These are phyloP conservation scores for Alloplasta piceator DNA, from an alignment of 2,888 invertebrate species.

Conservation along the genomic window DNA sequence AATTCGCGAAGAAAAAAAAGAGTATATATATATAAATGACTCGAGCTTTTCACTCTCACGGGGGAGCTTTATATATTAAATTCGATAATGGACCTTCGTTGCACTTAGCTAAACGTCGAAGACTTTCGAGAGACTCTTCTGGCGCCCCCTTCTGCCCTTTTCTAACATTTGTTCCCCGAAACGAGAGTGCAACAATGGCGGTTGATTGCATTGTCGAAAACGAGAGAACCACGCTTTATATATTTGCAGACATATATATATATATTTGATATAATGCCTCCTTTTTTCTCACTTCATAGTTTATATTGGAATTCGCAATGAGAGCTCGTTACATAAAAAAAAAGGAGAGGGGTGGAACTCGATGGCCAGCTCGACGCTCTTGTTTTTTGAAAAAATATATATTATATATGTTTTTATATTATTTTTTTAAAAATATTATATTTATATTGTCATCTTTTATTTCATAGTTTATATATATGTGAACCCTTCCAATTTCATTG, in stretches of 20 bases:
- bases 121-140: conserved; percentile 43
- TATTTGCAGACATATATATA: conserved; percentile 27
- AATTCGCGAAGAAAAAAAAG: conserved; percentile 27
- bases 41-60: conserved; percentile 47
- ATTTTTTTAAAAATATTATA: too few species aligned
- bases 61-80: conserved; percentile 61
- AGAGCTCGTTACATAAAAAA: conserved; percentile 55
- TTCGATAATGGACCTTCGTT: conserved; percentile 66
- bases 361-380: conserved; percentile 47
- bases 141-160: conserved; percentile 40
- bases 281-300: conserved; percentile 43
- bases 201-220: conserved; percentile 71
- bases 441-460: too few species aligned
- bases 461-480: too few species aligned
- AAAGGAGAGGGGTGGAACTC: conserved; percentile 36
- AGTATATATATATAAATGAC: not conserved
- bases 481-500: too few species aligned
- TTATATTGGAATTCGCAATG: conserved; percentile 43
- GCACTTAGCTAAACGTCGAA: conserved; percentile 70
- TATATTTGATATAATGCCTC: conserved; percentile 19
- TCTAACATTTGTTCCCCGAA: conserved; percentile 48
- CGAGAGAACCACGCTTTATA: conserved; percentile 44
- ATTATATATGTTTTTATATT: not conserved
- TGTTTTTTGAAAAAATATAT: too few species aligned
- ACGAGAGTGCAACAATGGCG: conserved; percentile 68